Conservation (phyloP, 2,797 vertebrate genomes). For the Diceros bicornis region DNA sequence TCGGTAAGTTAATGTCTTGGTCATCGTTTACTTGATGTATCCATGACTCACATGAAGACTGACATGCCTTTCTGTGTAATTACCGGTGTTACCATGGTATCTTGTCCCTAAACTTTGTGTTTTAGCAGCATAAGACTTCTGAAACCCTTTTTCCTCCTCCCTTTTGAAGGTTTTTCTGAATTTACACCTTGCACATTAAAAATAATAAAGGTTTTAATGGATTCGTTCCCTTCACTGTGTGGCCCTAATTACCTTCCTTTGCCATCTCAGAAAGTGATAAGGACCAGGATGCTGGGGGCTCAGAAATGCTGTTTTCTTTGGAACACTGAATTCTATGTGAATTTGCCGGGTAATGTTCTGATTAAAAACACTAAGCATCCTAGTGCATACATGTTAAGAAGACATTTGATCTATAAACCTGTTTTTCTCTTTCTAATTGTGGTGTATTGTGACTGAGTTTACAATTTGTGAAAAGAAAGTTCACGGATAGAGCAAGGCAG, state of each 20-base stretch:
- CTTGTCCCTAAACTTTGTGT: neutral
- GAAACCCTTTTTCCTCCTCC: too few relatives aligned
- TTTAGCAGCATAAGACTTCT: neutral
- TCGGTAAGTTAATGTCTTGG: constrained; percentile 90
- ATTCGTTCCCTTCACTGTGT: neutral
- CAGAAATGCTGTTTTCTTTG: neutral
- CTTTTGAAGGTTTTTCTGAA: neutral
- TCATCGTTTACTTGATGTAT: neutral
- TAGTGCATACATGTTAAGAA: neutral
- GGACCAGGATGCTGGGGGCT: neutral
- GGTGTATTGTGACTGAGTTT: neutral
- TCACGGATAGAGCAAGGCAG: fast-evolving
- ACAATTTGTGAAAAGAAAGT: too few relatives aligned
- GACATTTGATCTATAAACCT: neutral
- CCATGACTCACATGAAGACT: fast-evolving
- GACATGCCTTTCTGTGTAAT: fast-evolving
- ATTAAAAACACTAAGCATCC: neutral
- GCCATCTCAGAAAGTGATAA: too few relatives aligned
- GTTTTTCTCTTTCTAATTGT: neutral
- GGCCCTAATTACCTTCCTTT: neutral
- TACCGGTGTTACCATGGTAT: too few relatives aligned
- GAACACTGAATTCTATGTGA: neutral
- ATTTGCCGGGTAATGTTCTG: neutral
- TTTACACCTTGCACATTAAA: too few relatives aligned
- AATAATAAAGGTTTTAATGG: neutral